These are phyloP conservation scores for Tupiocoris notatus DNA, from an alignment of 2,888 invertebrate species.

Conservation along the genomic window DNA sequence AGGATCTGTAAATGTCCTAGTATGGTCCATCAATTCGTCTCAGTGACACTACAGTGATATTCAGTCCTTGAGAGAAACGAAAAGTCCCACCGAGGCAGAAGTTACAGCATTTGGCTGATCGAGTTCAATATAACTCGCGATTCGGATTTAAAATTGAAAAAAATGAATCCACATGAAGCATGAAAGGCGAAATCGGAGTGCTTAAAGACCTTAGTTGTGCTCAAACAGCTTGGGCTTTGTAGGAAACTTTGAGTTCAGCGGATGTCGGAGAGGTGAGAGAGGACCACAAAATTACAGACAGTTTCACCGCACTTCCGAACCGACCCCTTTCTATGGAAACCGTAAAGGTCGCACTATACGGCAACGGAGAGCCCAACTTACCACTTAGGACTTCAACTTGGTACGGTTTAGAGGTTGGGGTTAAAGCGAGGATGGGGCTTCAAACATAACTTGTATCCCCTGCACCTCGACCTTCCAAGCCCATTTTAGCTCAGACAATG, in stretches of 20 bases:
- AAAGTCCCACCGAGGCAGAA: no score
- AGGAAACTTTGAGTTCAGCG: constrained; percentile 27
- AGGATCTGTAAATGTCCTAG: no score
- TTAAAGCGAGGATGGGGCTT: background rate
- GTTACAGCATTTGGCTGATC: no score
- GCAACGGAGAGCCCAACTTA: constrained; percentile 20
- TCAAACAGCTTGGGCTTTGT: background rate
- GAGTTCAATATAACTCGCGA: no score
- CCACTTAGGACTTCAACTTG: constrained; percentile 33
- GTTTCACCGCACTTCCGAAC: constrained; percentile 5
- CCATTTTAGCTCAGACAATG: constrained; percentile 27
- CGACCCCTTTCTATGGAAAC: no score
- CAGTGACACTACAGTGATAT: no score
- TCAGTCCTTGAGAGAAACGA: no score
- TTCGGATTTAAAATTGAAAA: no score
- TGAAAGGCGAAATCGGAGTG: background rate
- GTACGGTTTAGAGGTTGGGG: background rate
- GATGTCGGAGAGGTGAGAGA: constrained; percentile 9
- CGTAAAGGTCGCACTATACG: background rate
- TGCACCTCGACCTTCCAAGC: no score
- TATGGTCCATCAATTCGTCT: no score
- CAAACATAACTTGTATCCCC: constrained; percentile 27
- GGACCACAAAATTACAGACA: constrained; percentile 32
- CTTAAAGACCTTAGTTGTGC: background rate
- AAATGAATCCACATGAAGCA: no score